phyloP scores from a whole-genome alignment of 1,140 invertebrate genomes.

The Drosophila teissieri region DNA sequence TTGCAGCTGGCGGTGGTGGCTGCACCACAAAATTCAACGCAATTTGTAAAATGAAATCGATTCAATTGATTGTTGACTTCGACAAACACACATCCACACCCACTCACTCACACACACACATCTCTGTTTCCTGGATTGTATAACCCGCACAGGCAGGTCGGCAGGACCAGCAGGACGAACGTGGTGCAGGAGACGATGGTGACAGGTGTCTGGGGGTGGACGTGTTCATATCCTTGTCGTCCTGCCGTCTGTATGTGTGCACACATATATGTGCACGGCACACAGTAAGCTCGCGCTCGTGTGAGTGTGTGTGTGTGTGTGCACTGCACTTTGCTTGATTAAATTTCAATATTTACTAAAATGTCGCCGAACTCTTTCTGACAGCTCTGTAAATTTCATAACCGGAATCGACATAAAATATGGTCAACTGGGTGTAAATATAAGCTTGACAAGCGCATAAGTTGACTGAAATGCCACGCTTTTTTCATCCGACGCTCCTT shows the following conservation, averaged over 20 bases:
- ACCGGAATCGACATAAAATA: slow-evolving; percentile 82
- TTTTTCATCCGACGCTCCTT: slow-evolving; percentile 4
- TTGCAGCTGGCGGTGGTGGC: slow-evolving; percentile 73
- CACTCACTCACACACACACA: slow-evolving; percentile 16
- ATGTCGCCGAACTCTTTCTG: slow-evolving; percentile 83
- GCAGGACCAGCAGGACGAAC: slow-evolving; percentile 46
- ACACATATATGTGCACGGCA: neutral
- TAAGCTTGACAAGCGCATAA: slow-evolving; percentile 73
- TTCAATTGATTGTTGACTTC: slow-evolving; percentile 83
- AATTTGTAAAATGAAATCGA: slow-evolving; percentile 84
- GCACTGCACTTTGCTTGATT: slow-evolving; percentile 80
- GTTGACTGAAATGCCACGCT: slow-evolving; percentile 44
- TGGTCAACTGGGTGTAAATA: slow-evolving; percentile 79
- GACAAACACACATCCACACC: slow-evolving; percentile 51
- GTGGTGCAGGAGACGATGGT: slow-evolving; percentile 50
- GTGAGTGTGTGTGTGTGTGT: slow-evolving; percentile 15
- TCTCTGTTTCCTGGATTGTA: slow-evolving; percentile 29
- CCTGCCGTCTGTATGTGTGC: slow-evolving; percentile 1
- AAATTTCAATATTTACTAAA: slow-evolving; percentile 84
- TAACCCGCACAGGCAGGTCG: slow-evolving; percentile 9
- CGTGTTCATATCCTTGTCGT: slow-evolving; percentile 59
- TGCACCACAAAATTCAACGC: slow-evolving; percentile 83
- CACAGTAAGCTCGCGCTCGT: neutral
- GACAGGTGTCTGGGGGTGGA: slow-evolving; percentile 76
- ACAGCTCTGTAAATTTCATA: slow-evolving; percentile 83